phyloP scores from a whole-genome alignment of 2,888 invertebrate species.

The Cepaea hortensis region DNA sequence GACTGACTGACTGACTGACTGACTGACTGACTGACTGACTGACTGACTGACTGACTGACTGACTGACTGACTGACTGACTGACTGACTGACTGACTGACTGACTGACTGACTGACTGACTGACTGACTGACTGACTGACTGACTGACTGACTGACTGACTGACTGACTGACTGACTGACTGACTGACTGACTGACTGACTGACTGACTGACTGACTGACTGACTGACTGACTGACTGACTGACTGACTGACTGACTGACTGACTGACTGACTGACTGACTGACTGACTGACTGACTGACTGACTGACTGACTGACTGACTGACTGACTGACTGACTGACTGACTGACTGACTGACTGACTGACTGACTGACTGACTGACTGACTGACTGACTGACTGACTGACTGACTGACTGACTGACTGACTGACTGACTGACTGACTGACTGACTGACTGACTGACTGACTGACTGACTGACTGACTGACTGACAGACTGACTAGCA shows the following conservation, averaged over 20 bases:
- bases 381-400: no score
- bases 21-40: no score
- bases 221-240: background rate
- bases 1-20: background rate
- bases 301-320: background rate
- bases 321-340: no score
- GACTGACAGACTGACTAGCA: no score
- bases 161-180: no score
- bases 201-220: constrained; percentile 3
- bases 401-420: no score
- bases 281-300: constrained; percentile 1
- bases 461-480: no score
- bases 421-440: constrained; percentile 4
- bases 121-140: background rate
- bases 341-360: background rate
- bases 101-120: no score
- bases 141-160: background rate
- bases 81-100: no score
- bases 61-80: background rate
- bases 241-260: no score
- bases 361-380: background rate
- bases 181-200: no score
- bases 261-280: background rate
- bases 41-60: background rate
- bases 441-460: background rate